Evolutionary conservation across 2,888 invertebrate genomes (phyloP).

Genomic region (Gortyna flavago): DNA sequence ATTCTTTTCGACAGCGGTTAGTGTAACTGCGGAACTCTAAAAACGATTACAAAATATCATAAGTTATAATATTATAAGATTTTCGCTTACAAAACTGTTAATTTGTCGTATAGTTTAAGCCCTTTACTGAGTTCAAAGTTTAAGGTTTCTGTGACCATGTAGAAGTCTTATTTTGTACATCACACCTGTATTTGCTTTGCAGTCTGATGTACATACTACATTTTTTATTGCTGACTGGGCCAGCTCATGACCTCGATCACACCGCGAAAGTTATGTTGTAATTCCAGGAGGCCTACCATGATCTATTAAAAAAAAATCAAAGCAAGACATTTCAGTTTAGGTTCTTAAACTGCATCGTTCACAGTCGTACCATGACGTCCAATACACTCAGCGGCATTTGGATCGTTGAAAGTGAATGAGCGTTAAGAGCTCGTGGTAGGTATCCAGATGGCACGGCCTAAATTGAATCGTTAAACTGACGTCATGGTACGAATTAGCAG

Average conservation of each 20-base stretch:
- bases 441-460: no score
- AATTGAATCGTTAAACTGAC: no score
- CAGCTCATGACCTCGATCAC: background rate
- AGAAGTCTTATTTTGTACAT: background rate
- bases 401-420: no score
- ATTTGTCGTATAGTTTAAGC: background rate
- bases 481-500: no score
- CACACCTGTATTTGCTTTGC: background rate
- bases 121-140: slow-evolving; percentile 17
- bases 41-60: background rate
- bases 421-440: no score
- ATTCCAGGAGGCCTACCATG: no score
- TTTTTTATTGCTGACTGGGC: background rate
- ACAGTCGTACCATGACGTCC: no score
- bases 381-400: no score
- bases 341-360: no score
- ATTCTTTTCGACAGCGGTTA: background rate
- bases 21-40: background rate
- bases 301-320: no score
- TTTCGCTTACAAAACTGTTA: background rate
- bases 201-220: background rate
- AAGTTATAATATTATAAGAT: background rate
- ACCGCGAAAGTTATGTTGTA: no score
- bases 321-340: no score
- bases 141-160: slow-evolving; percentile 13